Evolutionary conservation across 2,888 invertebrate genomes (phyloP).

Genomic region (Bruchidius siliquastri): DNA sequence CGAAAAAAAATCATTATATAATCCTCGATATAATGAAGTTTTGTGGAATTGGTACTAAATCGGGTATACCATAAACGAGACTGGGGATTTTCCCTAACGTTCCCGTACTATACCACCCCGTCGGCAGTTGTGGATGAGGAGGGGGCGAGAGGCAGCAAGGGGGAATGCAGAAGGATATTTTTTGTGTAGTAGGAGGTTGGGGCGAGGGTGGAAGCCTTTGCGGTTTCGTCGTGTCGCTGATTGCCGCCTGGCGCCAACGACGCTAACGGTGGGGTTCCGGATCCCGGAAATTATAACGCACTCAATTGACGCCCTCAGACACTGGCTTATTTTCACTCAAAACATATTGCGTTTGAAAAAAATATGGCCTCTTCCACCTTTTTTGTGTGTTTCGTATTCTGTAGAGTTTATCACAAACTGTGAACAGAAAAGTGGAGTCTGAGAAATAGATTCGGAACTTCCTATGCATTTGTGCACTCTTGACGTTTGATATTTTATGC

Average conservation of each 20-base stretch:
- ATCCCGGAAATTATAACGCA: background rate
- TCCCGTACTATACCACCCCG: background rate
- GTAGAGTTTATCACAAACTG: too few relatives aligned
- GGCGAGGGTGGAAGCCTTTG: background rate
- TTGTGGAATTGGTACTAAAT: too few relatives aligned
- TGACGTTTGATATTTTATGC: too few relatives aligned
- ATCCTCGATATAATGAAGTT: too few relatives aligned
- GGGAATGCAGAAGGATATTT: background rate
- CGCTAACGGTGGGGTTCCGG: background rate
- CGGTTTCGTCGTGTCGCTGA: background rate
- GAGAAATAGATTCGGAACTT: too few relatives aligned
- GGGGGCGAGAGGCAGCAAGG: background rate
- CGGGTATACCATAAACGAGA: background rate
- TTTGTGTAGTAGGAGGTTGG: background rate
- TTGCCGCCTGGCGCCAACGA: background rate
- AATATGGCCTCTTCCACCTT: too few relatives aligned
- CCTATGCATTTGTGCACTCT: too few relatives aligned
- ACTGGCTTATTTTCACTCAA: background rate
- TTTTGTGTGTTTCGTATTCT: too few relatives aligned
- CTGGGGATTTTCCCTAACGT: background rate
- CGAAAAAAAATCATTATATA: too few relatives aligned
- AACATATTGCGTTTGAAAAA: background rate
- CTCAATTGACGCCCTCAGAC: background rate
- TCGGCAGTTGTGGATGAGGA: background rate
- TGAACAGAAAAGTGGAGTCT: too few relatives aligned